Conservation (phyloP, 2,113 vertebrate species). For the Poicephalus gulielmi region DNA sequence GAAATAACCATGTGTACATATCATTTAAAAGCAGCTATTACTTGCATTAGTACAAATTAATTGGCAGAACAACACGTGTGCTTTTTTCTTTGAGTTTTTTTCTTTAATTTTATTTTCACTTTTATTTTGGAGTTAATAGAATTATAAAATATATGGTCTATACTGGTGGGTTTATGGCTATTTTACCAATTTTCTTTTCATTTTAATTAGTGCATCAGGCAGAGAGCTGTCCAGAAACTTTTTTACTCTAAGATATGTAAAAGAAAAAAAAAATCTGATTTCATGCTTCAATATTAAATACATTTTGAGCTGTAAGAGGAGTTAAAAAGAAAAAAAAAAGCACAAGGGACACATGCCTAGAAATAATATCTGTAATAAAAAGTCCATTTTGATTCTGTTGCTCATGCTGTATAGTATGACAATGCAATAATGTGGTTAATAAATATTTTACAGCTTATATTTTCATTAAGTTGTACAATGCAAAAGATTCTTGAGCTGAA, state of each 20-base stretch:
- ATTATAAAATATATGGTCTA: not conserved
- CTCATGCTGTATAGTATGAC: not conserved
- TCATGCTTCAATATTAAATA: not conserved
- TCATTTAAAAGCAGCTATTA: not conserved
- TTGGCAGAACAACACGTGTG: not conserved
- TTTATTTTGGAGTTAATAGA: not conserved
- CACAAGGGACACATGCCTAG: not conserved
- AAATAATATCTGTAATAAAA: not conserved
- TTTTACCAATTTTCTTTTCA: slow-evolving; percentile 3
- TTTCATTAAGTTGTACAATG: slow-evolving; percentile 17
- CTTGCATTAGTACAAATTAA: not conserved
- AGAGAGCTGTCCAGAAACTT: not conserved
- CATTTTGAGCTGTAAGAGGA: not conserved
- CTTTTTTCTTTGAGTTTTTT: not conserved
- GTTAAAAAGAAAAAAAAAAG: not conserved
- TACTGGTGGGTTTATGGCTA: not conserved
- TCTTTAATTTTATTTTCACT: not conserved
- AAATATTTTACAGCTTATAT: not conserved
- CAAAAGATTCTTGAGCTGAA: slow-evolving; percentile 12
- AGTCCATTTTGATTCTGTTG: not conserved
- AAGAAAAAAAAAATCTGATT: not conserved
- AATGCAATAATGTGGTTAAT: not conserved
- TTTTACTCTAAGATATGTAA: not conserved
- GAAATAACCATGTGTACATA: not conserved
- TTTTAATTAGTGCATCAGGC: slow-evolving; percentile 3